A percentile compares a stretch with the other conserved stretches of the same genome.
These are phyloP conservation scores for Suricata suricatta DNA, from an alignment of 2,113 vertebrate species.

Conservation along the genomic window DNA sequence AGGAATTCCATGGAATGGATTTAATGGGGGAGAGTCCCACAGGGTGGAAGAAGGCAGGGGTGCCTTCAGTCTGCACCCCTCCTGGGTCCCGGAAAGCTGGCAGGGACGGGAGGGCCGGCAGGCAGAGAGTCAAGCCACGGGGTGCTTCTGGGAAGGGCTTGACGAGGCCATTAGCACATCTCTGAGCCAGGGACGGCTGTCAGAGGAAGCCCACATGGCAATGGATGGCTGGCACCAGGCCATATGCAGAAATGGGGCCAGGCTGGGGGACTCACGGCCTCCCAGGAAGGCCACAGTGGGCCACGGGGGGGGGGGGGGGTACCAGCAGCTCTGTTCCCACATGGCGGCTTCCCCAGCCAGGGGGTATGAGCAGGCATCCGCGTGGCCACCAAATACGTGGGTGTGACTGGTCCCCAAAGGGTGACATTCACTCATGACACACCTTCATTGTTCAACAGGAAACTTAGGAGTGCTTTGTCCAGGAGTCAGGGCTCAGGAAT, in stretches of 20 bases:
- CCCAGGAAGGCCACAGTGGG: neutral
- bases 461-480: neutral
- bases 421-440: neutral
- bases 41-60: neutral
- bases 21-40: neutral
- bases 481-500: neutral
- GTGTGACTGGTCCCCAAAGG: neutral
- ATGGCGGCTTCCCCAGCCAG: neutral
- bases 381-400: neutral
- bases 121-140: neutral
- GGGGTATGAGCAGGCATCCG: no score
- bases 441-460: no score
- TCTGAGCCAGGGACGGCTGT: neutral
- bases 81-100: neutral
- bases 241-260: rapidly evolving
- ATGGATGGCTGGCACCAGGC: rapidly evolving
- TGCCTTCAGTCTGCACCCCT: neutral
- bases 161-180: neutral
- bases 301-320: no score
- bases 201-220: neutral
- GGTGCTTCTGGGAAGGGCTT: neutral
- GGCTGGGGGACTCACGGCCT: neutral
- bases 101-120: rapidly evolving
- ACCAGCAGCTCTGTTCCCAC: neutral
- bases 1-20: neutral